Evolutionary conservation across 1,140 invertebrate species (phyloP), one percentile per base, ranked within the genome.

Genomic region (Drosophila arawakana): DNA sequence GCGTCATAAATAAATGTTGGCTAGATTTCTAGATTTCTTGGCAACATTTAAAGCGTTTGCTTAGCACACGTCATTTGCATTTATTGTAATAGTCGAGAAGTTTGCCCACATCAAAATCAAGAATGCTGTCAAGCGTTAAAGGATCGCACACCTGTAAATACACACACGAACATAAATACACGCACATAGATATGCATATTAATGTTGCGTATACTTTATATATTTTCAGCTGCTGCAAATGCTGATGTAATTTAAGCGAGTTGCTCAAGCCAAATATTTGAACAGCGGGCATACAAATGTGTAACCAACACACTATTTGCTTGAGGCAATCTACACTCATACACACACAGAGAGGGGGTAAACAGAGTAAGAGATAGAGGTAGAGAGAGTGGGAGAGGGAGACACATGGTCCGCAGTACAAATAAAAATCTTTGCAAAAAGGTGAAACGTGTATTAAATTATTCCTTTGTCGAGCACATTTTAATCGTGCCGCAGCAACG

Each of bases 371-470:
- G 15, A 11, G 30, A 57, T 7, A 25, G 34, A 15, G 47, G 46
- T 21, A 43, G 11, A 13, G 39, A n/a, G 62, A 21, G 47, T 41
- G 18, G 37, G 11, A 13, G 34, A n/a, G 62, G 49, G 52, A 67
- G 55, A 69, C 84, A 78, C 66, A 80, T 81, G 84, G 75, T 77
- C 52, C 70, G 46, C 75, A 73, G 80, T 78, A 84, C 78, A 89
- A 89, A 89, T 89, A 89, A 83, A 89, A 89, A 81, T 89, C 80
- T 89, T 89, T 78, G 71, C 75, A 81, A 80, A 82, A 88, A 88
- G 84, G 84, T 89, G 72, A 89, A 89, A 89, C 84, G 84, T 89
- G 84, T 89, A 90, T 89, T 89, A 89, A 89, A 89, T 89, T 89
- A 89, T 89, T 89, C 84, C 84, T 89, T 89, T 89, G 84, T 89